Evolutionary conservation across 2,113 vertebrate species (phyloP).

Genomic region (Pelusios castaneus): DNA sequence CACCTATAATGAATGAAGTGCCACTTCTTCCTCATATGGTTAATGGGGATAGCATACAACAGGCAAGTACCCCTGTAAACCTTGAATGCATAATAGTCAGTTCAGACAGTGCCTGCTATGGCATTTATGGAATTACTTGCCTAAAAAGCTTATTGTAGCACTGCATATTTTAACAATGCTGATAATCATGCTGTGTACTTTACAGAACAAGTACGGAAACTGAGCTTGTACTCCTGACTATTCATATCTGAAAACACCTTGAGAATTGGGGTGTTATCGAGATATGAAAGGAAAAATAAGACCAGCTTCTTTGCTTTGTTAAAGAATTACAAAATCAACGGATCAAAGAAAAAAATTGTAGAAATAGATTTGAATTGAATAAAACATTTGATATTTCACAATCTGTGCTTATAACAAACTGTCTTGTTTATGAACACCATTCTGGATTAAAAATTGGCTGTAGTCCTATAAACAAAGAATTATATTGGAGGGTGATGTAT

Average conservation of each 20-base stretch:
- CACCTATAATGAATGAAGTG: constrained; percentile 79
- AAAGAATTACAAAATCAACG: not conserved
- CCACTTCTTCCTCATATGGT: constrained; percentile 80
- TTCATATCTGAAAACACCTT: not conserved
- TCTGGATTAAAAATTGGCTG: not conserved
- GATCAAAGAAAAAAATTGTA: not conserved
- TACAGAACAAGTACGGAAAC: not conserved
- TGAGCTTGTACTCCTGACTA: not conserved
- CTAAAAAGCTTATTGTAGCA: not conserved
- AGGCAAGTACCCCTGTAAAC: constrained; percentile 51
- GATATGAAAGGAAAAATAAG: not conserved
- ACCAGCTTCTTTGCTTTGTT: not conserved
- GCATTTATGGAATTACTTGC: not conserved
- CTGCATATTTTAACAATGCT: not conserved
- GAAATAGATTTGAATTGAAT: not conserved
- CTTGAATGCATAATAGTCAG: fast-evolving
- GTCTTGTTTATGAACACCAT: not conserved
- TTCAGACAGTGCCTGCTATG: fast-evolving
- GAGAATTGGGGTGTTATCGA: not conserved
- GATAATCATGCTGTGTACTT: not conserved
- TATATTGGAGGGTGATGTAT: not conserved
- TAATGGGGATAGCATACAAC: constrained; percentile 78
- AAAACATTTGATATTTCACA: not conserved
- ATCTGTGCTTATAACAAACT: not conserved
- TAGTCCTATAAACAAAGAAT: not conserved